Percentiles rank a stretch among this genome's conserved stretches.
These are phyloP conservation scores for Zhuqinia jingwanae DNA, from an alignment of 2,888 invertebrate species.

Conservation along the genomic window DNA sequence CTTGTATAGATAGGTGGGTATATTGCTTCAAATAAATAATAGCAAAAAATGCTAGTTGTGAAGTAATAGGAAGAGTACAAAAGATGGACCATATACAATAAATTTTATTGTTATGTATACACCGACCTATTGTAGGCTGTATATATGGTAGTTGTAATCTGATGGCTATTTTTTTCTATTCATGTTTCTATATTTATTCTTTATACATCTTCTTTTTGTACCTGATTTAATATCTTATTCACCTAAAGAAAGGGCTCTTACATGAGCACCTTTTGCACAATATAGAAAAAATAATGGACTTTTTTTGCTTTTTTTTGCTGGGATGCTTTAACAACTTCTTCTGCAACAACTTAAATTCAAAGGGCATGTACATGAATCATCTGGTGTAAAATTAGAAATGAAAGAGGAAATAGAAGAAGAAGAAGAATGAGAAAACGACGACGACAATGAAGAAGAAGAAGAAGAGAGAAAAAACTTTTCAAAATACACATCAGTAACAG, in stretches of 20 bases:
- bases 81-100: background rate
- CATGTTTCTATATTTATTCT: constrained; percentile 31
- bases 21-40: background rate
- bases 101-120: constrained; percentile 38
- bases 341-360: no score
- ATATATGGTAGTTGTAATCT: constrained; percentile 31
- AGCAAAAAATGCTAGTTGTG: background rate
- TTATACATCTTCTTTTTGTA: constrained; percentile 57
- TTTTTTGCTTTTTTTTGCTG: constrained; percentile 8
- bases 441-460: constrained; percentile 31
- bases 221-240: constrained; percentile 67
- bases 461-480: constrained; percentile 46
- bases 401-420: constrained; percentile 39
- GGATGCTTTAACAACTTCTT: no score
- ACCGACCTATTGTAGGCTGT: background rate
- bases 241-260: constrained; percentile 16
- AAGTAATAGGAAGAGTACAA: background rate
- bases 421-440: constrained; percentile 36
- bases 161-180: constrained; percentile 52
- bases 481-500: constrained; percentile 57
- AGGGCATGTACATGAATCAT: constrained; percentile 51
- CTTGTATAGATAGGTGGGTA: no score
- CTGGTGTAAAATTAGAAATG: constrained; percentile 62
- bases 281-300: constrained; percentile 6
- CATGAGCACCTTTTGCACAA: constrained; percentile 24